These are phyloP conservation scores for Acrobasis repandana DNA, from an alignment of 2,888 invertebrate genomes.

Conservation along the genomic window DNA sequence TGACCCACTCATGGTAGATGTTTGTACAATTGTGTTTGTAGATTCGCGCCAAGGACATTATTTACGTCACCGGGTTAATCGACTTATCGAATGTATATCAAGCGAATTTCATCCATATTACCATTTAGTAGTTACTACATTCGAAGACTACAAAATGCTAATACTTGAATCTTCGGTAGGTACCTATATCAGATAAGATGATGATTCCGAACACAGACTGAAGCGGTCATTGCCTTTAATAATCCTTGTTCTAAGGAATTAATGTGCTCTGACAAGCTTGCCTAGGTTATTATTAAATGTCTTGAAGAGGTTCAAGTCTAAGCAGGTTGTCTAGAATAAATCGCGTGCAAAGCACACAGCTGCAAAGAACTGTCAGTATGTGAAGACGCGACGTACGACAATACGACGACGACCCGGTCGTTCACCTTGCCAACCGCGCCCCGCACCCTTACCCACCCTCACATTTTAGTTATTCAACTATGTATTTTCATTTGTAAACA, in stretches of 20 bases:
- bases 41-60: conserved; percentile 71
- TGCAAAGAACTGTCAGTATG: conserved; percentile 23
- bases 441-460: conserved; percentile 31
- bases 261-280: conserved; percentile 1
- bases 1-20: conserved; percentile 64
- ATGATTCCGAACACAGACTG: conserved; percentile 20
- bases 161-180: conserved; percentile 28
- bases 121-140: conserved; percentile 39
- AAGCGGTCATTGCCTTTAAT: conserved; percentile 26
- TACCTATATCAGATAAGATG: conserved; percentile 27
- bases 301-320: not conserved
- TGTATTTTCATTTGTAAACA: conserved; percentile 36
- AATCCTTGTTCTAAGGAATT: conserved; percentile 8
- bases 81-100: conserved; percentile 42
- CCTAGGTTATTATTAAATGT: conserved; percentile 1
- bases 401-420: conserved; percentile 37
- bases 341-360: conserved; percentile 16
- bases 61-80: conserved; percentile 69
- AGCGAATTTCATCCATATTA: conserved; percentile 48
- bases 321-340: conserved; percentile 7
- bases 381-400: conserved; percentile 31
- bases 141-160: conserved; percentile 23
- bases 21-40: conserved; percentile 76
- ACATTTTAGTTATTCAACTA: conserved; percentile 37
- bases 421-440: conserved; percentile 25